Percentiles rank a stretch among this genome's conserved stretches.
phyloP scores from a whole-genome alignment of 2,888 invertebrate genomes.

The Tipula unca region DNA sequence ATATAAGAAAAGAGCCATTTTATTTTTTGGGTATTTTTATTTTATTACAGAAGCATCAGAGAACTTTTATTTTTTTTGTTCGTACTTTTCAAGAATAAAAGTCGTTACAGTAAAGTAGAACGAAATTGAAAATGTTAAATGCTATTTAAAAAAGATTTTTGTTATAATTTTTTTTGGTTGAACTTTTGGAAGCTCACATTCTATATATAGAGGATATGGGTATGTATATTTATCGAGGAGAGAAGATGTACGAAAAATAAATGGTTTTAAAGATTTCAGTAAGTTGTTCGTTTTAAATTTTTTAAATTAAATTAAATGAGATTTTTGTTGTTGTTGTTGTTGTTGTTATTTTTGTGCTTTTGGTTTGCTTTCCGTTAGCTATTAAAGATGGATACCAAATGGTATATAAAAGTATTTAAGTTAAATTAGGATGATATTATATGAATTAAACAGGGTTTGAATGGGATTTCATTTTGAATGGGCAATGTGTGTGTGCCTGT shows the following conservation, averaged over 20 bases:
- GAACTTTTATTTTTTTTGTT: neutral
- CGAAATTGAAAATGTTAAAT: conserved; percentile 4
- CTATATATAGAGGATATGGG: neutral
- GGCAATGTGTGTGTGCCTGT: neutral
- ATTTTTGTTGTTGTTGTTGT: too few relatives aligned
- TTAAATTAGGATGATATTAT: neutral
- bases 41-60: neutral
- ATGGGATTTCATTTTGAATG: neutral
- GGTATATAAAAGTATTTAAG: conserved; percentile 3
- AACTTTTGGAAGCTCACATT: neutral
- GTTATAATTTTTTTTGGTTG: neutral
- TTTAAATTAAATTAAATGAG: neutral
- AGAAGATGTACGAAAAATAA: neutral
- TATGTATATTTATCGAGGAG: neutral
- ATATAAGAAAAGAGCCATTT: neutral
- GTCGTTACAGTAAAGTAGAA: conserved; percentile 8
- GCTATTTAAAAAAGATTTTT: neutral
- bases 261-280: neutral
- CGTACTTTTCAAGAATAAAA: neutral
- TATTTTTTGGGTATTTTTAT: neutral
- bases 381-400: conserved; percentile 2
- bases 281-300: neutral
- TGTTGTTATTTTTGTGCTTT: neutral
- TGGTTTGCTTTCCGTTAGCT: neutral
- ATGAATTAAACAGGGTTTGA: neutral